These are phyloP conservation scores for Archips xylosteana DNA, from an alignment of 2,888 invertebrate genomes.

Conservation along the genomic window DNA sequence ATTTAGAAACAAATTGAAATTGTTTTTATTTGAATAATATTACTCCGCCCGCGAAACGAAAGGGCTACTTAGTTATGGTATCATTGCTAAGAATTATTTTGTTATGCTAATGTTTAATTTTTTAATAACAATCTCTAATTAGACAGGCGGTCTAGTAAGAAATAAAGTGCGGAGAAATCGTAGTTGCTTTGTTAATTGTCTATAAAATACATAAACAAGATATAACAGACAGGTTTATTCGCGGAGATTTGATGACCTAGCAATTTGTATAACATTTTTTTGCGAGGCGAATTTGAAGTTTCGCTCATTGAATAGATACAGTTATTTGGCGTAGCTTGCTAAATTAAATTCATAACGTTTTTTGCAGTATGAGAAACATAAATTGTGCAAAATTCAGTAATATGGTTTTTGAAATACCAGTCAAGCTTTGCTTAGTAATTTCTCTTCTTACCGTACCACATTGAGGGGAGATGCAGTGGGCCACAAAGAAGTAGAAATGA, in stretches of 20 bases:
- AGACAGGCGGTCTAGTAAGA: conserved; percentile 13
- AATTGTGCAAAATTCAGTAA: too few relatives aligned
- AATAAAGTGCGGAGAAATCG: conserved; percentile 8
- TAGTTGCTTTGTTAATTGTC: conserved; percentile 34
- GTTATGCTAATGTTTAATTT: conserved; percentile 35
- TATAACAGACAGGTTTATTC: background rate
- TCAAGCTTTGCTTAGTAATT: too few relatives aligned
- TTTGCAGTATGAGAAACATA: too few relatives aligned
- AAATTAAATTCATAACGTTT: too few relatives aligned
- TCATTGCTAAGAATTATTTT: conserved; percentile 51
- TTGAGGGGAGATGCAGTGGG: too few relatives aligned
- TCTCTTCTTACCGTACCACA: too few relatives aligned
- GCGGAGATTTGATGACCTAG: background rate
- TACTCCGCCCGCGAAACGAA: conserved; percentile 54
- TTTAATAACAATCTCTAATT: conserved; percentile 29
- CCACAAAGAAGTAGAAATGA: too few relatives aligned
- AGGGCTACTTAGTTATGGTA: conserved; percentile 57
- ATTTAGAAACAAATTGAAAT: conserved; percentile 86
- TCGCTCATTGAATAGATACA: background rate
- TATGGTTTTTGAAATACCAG: too few relatives aligned
- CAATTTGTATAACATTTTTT: background rate
- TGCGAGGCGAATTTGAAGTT: background rate
- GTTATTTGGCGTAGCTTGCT: too few relatives aligned
- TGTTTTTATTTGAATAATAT: conserved; percentile 86
- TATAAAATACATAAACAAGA: conserved; percentile 16